These are phyloP conservation scores for Carcina quercana DNA, from an alignment of 2,888 invertebrate species.

Conservation along the genomic window DNA sequence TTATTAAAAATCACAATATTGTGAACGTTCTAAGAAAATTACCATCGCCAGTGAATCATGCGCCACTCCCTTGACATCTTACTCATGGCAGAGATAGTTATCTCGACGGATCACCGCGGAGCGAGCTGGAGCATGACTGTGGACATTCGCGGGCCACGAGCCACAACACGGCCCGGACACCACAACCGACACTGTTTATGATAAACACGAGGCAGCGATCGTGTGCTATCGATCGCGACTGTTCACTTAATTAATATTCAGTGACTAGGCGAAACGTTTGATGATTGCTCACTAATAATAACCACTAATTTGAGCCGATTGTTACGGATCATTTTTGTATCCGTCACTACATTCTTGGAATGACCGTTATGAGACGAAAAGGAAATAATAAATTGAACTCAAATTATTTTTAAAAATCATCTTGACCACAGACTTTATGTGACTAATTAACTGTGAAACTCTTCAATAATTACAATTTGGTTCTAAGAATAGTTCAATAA, in stretches of 20 bases:
- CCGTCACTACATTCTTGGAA: slow-evolving; percentile 5
- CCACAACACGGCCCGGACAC: slow-evolving; percentile 34
- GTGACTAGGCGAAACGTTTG: slow-evolving; percentile 50
- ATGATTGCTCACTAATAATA: slow-evolving; percentile 27
- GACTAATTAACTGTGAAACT: not conserved
- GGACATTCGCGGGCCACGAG: slow-evolving; percentile 43
- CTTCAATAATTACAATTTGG: not conserved
- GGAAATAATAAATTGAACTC: too few species aligned
- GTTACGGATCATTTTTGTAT: slow-evolving; percentile 23
- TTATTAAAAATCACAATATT: slow-evolving; percentile 51
- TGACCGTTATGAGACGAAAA: not conserved
- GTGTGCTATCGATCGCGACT: not conserved
- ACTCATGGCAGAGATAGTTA: slow-evolving; percentile 45
- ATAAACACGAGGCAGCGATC: slow-evolving; percentile 29
- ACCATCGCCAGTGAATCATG: slow-evolving; percentile 47
- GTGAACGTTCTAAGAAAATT: slow-evolving; percentile 46
- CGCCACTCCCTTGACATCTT: slow-evolving; percentile 57
- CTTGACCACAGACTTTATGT: not conserved
- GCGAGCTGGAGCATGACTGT: slow-evolving; percentile 52
- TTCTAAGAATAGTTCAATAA: not conserved
- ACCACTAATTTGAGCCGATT: slow-evolving; percentile 45
- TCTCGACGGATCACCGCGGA: slow-evolving; percentile 52
- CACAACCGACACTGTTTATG: slow-evolving; percentile 42
- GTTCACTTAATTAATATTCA: slow-evolving; percentile 39
- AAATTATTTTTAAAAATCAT: not conserved